Base-by-base conservation (phyloP, 2,797 vertebrate species). In the Phalloptychus januarius region DNA sequence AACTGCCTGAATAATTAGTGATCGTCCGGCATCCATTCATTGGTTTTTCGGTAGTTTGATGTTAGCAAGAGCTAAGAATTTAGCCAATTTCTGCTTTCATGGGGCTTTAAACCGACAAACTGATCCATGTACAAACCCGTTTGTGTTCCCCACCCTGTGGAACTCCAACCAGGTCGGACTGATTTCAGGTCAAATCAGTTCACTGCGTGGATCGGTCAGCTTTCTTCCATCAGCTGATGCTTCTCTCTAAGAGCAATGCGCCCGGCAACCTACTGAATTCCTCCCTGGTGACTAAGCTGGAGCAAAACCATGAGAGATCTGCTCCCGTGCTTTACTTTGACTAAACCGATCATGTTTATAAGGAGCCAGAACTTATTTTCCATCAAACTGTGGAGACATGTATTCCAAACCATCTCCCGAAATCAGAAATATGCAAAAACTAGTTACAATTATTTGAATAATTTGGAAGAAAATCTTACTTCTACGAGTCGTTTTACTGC, bases 251-350 rank as follows among this genome's bases (percentile, higher is more conserved):
- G 44, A 67, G 33, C 15, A 85, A 88, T 89, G 87, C 74, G 46
- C 93, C 90, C 81, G 70, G 74, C 85, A 92, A 89, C 84, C 36
- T 3, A 7, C 83, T 52, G 71, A 74, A 94, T 93, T 92, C 91
- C 87, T 92, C 85, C 85, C 80, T 44, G 8, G 79, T 92, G 93
- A 92, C 84, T 89, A 87, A 88, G 82, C 74, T 44, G 52, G 28
- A 18, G 74, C 23, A 69, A 76, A 78, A 13, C 7, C 75, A 42
- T 61, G 69, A 33, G 28, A 23, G 33, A 2, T 42, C 23, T 69
- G 20, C n/a, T 23, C 10, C 38, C 6, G 65, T n/a, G 23, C 65
- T 69, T 69, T 42, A 69, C 38, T 69, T 40, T 69, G 65, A 69
- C 23, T 11, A 69, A 42, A 25, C 38, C 1, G 4, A 10, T 25